A percentile compares a stretch with the other conserved stretches of the same genome.
phyloP scores from a whole-genome alignment of 2,888 invertebrate species.

The Drosophila ochracea region DNA sequence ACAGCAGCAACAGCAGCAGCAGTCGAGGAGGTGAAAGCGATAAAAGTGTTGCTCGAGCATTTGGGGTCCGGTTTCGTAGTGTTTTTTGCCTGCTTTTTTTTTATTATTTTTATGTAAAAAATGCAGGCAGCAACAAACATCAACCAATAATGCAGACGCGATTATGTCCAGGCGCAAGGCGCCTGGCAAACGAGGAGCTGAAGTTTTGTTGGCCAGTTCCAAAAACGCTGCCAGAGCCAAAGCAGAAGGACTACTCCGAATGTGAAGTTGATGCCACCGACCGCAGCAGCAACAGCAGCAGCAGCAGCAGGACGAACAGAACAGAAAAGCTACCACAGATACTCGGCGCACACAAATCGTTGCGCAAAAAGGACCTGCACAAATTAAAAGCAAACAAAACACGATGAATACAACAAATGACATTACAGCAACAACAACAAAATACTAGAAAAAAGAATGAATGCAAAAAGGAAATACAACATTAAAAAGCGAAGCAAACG shows the following conservation, averaged over 20 bases:
- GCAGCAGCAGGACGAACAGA: conserved; percentile 15
- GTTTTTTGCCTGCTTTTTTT: too few species aligned
- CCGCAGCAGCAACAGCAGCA: conserved; percentile 35
- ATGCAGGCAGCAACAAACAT: conserved; percentile 78
- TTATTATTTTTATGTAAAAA: conserved; percentile 54
- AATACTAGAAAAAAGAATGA: conserved; percentile 1
- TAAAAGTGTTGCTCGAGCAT: conserved; percentile 44
- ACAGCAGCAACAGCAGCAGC: conserved; percentile 8
- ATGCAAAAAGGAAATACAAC: conserved; percentile 2
- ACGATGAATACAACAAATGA: conserved; percentile 69
- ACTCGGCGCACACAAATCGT: conserved; percentile 49
- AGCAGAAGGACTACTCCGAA: conserved; percentile 66
- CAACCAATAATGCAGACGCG: conserved; percentile 85
- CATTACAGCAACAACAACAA: conserved; percentile 14
- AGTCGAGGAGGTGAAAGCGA: conserved; percentile 35
- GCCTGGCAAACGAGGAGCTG: conserved; percentile 17
- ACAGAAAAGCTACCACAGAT: conserved; percentile 24
- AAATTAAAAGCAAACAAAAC: conserved; percentile 80
- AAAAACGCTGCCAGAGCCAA: conserved; percentile 16
- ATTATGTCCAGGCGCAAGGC: conserved; percentile 80
- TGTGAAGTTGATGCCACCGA: conserved; percentile 74
- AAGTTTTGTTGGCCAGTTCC: conserved; percentile 29
- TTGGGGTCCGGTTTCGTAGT: conserved; percentile 19
- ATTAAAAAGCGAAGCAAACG: conserved; percentile 7
- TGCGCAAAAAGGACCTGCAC: conserved; percentile 55